These are phyloP conservation scores for Cyprinodon diabolis DNA, from an alignment of 2,797 vertebrate genomes.

Conservation along the genomic window DNA sequence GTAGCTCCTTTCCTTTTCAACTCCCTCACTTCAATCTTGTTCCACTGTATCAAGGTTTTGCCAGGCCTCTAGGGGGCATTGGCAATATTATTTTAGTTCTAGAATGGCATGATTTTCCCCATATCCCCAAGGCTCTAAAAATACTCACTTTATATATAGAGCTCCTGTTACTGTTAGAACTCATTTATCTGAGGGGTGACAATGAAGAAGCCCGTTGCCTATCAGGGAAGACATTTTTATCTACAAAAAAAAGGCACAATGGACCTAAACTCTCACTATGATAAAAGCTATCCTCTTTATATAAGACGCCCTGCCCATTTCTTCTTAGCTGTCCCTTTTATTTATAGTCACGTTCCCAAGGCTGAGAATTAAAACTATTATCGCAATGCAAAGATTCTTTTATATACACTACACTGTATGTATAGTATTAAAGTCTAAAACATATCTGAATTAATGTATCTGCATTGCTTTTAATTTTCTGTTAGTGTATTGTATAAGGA, in stretches of 20 bases:
- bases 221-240: slow-evolving; percentile 51
- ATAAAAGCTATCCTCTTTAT: slow-evolving; percentile 51
- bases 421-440: slow-evolving; percentile 17
- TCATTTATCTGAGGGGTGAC: slow-evolving; percentile 45
- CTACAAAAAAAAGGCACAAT: slow-evolving; percentile 45
- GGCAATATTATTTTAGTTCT: slow-evolving; percentile 49
- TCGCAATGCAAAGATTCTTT: background rate
- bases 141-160: slow-evolving; percentile 62
- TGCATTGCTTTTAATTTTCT: slow-evolving; percentile 52
- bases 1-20: background rate
- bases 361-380: slow-evolving; percentile 9
- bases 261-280: slow-evolving; percentile 50
- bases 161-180: slow-evolving; percentile 32
- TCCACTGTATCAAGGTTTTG: slow-evolving; percentile 57
- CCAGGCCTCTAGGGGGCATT: slow-evolving; percentile 61
- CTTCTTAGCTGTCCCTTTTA: slow-evolving; percentile 29
- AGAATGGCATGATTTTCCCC: slow-evolving; percentile 55
- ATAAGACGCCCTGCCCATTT: slow-evolving; percentile 37
- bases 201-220: slow-evolving; percentile 21
- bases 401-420: background rate
- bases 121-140: slow-evolving; percentile 59
- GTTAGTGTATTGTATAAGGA: slow-evolving; percentile 44
- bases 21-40: slow-evolving; percentile 10
- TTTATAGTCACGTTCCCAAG: slow-evolving; percentile 13
- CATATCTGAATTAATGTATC: slow-evolving; percentile 9